Conservation (phyloP, 2,113 vertebrate species). For the Tretioscincus oriximinensis region DNA sequence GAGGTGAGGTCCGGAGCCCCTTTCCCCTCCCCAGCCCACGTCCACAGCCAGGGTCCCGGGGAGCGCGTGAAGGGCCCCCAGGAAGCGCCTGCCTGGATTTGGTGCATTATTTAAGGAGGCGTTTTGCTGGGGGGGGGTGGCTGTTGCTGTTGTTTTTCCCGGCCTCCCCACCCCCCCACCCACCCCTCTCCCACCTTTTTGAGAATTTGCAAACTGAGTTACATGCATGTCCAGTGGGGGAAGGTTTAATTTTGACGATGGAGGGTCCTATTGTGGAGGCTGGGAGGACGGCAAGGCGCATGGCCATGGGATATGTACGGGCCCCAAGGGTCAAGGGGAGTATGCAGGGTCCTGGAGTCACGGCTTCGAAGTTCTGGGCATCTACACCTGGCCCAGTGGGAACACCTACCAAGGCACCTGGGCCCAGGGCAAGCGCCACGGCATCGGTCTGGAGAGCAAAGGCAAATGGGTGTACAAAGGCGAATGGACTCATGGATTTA, state of each 20-base stretch:
- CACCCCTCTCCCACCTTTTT: conserved; percentile 63
- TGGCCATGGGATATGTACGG: conserved; percentile 98
- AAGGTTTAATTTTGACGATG: conserved; percentile 99
- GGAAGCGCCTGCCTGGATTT: conserved; percentile 51
- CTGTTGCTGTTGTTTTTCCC: conserved; percentile 23
- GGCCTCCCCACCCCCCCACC: conserved; percentile 24
- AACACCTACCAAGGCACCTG: conserved; percentile 99
- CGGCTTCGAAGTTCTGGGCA: conserved; percentile 96
- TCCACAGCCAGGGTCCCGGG: conserved; percentile 26
- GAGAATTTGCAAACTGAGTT: conserved; percentile 83
- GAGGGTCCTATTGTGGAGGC: conserved; percentile 99
- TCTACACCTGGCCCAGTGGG: conserved; percentile 98
- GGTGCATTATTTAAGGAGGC: conserved; percentile 56
- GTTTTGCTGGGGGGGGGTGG: background rate
- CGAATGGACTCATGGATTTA: conserved; percentile 98
- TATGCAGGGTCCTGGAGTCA: conserved; percentile 97
- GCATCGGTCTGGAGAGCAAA: conserved; percentile 96
- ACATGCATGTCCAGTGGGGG: conserved; percentile 90
- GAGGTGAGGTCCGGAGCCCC: conserved; percentile 59
- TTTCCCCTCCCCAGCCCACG: background rate
- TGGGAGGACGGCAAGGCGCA: conserved; percentile 99
- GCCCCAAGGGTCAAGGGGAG: conserved; percentile 98
- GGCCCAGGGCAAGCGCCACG: conserved; percentile 98
- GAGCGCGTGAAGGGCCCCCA: conserved; percentile 62
- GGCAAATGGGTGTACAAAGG: conserved; percentile 99